phyloP scores from a whole-genome alignment of 2,888 invertebrate species.

The Ormyrus thymus region DNA sequence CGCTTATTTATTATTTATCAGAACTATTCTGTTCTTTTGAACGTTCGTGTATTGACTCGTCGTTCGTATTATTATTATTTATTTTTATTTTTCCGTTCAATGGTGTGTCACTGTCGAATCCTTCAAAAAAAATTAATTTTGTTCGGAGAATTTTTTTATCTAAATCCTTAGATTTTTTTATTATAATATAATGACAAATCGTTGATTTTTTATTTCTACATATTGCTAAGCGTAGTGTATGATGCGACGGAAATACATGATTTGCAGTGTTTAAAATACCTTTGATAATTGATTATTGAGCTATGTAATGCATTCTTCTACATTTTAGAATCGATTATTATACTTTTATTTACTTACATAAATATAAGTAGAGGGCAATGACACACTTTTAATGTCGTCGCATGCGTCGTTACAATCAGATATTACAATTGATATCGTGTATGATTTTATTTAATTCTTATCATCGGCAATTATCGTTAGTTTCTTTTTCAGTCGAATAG shows the following conservation, averaged over 20 bases:
- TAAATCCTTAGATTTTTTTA: too few relatives aligned
- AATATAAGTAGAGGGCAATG: not conserved
- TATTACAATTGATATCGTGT: constrained; percentile 36
- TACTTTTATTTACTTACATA: not conserved
- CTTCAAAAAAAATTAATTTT: too few relatives aligned
- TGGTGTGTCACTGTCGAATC: constrained; percentile 21
- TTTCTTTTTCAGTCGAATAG: constrained; percentile 1
- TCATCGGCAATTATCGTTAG: constrained; percentile 18
- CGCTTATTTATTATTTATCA: constrained; percentile 66
- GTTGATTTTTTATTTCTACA: too few relatives aligned
- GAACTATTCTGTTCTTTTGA: constrained; percentile 32
- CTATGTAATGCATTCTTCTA: too few relatives aligned
- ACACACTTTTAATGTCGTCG: constrained; percentile 31
- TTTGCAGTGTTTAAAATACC: too few relatives aligned
- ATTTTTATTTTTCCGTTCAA: constrained; percentile 26
- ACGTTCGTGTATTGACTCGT: constrained; percentile 39
- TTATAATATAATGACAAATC: too few relatives aligned
- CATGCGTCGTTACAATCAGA: constrained; percentile 47
- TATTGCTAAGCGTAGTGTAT: too few relatives aligned
- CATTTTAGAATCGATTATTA: not conserved
- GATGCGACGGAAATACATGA: too few relatives aligned
- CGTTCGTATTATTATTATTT: constrained; percentile 34
- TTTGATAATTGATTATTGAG: too few relatives aligned
- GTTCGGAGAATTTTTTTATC: too few relatives aligned
- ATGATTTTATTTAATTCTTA: constrained; percentile 23